Evolutionary conservation across 2,113 vertebrate species (phyloP).

Genomic region (Hippopotamus amphibius): DNA sequence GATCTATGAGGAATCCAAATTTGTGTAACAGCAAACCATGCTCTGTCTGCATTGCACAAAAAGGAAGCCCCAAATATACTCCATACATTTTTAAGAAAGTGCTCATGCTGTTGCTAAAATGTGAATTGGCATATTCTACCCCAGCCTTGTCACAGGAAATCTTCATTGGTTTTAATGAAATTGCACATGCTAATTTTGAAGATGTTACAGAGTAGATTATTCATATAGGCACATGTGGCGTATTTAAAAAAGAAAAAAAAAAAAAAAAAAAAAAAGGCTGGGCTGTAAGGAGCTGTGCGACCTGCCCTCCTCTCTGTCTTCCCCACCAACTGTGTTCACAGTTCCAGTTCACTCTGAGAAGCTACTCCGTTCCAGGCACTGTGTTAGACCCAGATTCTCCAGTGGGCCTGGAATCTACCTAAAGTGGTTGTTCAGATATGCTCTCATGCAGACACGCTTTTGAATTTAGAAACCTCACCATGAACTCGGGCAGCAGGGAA

Average conservation of each 20-base stretch:
- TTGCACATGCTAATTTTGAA: constrained; percentile 60
- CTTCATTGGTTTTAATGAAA: constrained; percentile 69
- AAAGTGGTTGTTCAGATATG: background rate
- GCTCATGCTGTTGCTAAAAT: constrained; percentile 61
- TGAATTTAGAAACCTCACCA: background rate
- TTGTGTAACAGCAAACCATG: background rate
- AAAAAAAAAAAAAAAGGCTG: background rate
- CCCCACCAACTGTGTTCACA: accelerated
- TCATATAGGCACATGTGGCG: background rate
- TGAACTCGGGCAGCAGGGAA: background rate
- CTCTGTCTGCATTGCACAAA: background rate
- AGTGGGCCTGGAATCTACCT: background rate
- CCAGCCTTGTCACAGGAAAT: constrained; percentile 70
- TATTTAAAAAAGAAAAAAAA: background rate
- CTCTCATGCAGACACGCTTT: background rate
- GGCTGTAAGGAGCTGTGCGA: background rate
- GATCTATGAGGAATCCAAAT: constrained; percentile 44
- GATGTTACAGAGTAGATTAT: constrained; percentile 50
- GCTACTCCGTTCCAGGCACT: no score
- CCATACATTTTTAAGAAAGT: constrained; percentile 53
- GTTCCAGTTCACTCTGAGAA: background rate
- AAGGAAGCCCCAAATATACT: constrained; percentile 50
- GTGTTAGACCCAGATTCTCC: background rate
- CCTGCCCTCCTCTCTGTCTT: no score
- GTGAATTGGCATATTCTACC: constrained; percentile 66